phyloP scores from a whole-genome alignment of 2,113 vertebrate species.

The Pionites leucogaster region DNA sequence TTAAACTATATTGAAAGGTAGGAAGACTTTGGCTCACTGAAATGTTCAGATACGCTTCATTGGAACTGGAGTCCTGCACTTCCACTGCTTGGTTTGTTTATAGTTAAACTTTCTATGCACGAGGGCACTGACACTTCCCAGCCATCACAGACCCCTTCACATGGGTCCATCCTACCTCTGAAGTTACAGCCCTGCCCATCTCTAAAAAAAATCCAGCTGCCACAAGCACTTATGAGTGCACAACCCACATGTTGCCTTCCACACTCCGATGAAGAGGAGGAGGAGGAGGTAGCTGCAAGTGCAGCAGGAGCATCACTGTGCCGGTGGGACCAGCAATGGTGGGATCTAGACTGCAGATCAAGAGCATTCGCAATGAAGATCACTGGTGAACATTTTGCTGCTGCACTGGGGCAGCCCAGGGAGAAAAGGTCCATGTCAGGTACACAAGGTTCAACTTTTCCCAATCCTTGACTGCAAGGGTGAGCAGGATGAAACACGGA shows the following conservation, averaged over 20 bases:
- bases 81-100: not conserved
- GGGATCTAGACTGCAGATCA: not conserved
- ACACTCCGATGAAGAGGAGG: rapidly evolving
- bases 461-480: rapidly evolving
- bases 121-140: not conserved
- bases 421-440: rapidly evolving
- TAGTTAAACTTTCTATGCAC: rapidly evolving
- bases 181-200: not conserved
- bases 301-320: not conserved
- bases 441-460: not conserved
- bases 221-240: too few species aligned
- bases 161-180: rapidly evolving
- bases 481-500: not conserved
- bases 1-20: not conserved
- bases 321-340: not conserved
- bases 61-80: not conserved
- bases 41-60: not conserved
- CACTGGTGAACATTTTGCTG: too few species aligned
- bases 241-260: not conserved
- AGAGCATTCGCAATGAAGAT: rapidly evolving
- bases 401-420: not conserved
- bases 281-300: rapidly evolving
- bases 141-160: not conserved
- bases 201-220: not conserved
- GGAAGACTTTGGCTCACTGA: not conserved